These are phyloP conservation scores for Sus cebifrons DNA, from an alignment of 2,797 vertebrate species.

Conservation along the genomic window DNA sequence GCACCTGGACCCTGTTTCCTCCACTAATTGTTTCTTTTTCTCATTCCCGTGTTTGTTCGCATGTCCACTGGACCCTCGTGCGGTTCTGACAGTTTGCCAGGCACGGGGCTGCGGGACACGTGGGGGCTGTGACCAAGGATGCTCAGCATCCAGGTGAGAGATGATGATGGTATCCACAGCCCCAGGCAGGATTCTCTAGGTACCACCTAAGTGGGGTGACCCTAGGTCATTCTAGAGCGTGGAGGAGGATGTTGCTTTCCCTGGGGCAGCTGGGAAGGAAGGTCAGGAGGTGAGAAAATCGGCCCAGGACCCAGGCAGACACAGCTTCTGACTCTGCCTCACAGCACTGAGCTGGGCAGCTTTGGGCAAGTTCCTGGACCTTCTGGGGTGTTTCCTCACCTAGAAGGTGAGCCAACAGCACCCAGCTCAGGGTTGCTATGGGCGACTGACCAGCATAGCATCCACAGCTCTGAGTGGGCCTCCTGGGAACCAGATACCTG, in stretches of 20 bases:
- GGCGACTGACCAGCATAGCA: neutral
- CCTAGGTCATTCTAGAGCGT: too few species aligned
- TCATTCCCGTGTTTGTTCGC: neutral
- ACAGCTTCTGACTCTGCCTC: neutral
- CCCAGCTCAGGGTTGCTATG: too few species aligned
- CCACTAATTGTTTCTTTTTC: neutral
- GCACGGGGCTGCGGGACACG: neutral
- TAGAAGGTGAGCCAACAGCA: neutral
- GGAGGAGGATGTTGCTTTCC: neutral
- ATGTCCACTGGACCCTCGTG: rapidly evolving
- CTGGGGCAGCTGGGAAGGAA: neutral
- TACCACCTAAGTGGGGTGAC: neutral
- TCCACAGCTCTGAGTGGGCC: neutral
- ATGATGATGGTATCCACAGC: rapidly evolving
- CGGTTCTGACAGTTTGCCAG: neutral
- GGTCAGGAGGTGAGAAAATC: neutral
- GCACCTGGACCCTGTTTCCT: neutral
- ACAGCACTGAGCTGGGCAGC: neutral
- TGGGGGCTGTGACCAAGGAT: neutral
- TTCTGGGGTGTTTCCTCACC: neutral
- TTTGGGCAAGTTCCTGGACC: neutral
- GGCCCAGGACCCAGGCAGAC: neutral
- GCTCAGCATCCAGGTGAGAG: neutral
- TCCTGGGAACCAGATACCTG: neutral
- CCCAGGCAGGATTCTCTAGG: neutral